phyloP scores from a whole-genome alignment of 2,888 invertebrate genomes.

The Iphiclides podalirius region DNA sequence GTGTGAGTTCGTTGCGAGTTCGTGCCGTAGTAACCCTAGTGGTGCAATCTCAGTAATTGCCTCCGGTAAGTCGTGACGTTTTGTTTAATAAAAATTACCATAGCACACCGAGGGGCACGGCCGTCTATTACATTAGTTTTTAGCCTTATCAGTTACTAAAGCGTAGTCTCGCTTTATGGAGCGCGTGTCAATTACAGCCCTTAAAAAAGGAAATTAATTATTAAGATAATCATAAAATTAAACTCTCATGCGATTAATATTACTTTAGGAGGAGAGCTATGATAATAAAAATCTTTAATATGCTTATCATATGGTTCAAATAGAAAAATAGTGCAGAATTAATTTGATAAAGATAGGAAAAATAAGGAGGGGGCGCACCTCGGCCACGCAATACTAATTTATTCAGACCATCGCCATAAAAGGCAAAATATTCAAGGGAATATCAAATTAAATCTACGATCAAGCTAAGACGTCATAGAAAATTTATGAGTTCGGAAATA shows the following conservation, averaged over 20 bases:
- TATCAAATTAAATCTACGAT: no score
- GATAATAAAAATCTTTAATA: no score
- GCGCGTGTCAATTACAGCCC: no score
- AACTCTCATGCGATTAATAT: no score
- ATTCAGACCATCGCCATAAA: not conserved
- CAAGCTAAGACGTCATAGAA: no score
- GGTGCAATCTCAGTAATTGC: slow-evolving; percentile 44
- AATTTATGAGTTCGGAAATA: no score
- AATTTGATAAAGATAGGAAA: not conserved
- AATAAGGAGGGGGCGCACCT: not conserved
- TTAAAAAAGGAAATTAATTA: no score
- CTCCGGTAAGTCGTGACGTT: slow-evolving; percentile 51
- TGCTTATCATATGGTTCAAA: no score
- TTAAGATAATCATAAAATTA: no score
- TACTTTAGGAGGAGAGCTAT: no score
- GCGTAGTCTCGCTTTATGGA: not conserved
- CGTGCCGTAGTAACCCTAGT: slow-evolving; percentile 38
- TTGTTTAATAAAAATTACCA: slow-evolving; percentile 16
- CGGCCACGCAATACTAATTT: not conserved
- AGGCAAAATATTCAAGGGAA: not conserved
- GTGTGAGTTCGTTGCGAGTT: slow-evolving; percentile 52
- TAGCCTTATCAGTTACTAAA: not conserved
- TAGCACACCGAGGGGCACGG: not conserved
- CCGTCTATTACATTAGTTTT: not conserved
- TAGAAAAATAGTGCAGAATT: no score